A percentile compares a stretch with the other conserved stretches of the same genome.
Evolutionary conservation across 2,113 vertebrate species (phyloP).

Genomic region (Reinhardtius hippoglossoides): DNA sequence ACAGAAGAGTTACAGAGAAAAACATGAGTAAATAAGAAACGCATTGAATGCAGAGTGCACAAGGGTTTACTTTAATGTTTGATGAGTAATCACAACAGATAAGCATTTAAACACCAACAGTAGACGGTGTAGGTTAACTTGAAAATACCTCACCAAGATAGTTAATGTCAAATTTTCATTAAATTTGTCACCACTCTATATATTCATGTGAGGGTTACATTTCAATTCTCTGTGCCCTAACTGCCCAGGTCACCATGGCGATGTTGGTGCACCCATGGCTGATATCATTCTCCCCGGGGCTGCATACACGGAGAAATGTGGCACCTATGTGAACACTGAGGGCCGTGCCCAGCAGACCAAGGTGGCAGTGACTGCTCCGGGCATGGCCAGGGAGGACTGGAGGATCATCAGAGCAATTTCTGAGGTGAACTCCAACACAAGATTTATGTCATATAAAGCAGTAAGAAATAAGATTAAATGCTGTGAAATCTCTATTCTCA

Average conservation of each 20-base stretch:
- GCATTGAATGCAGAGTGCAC: background rate
- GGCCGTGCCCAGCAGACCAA: slow-evolving; percentile 92
- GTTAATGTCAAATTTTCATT: background rate
- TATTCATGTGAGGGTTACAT: background rate
- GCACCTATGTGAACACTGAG: slow-evolving; percentile 94
- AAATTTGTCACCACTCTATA: background rate
- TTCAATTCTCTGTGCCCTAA: slow-evolving; percentile 23
- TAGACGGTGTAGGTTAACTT: background rate
- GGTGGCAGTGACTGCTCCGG: slow-evolving; percentile 90
- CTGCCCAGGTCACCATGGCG: slow-evolving; percentile 91
- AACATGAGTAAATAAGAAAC: background rate
- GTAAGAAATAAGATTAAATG: slow-evolving; percentile 18
- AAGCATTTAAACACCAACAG: background rate
- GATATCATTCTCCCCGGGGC: slow-evolving; percentile 93
- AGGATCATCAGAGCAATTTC: slow-evolving; percentile 92
- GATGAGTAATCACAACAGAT: background rate
- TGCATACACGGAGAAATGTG: slow-evolving; percentile 93
- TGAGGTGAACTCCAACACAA: slow-evolving; percentile 81
- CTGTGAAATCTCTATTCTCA: background rate
- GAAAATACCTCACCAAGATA: background rate
- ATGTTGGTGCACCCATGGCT: slow-evolving; percentile 92
- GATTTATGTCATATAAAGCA: background rate
- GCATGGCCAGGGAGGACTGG: slow-evolving; percentile 96
- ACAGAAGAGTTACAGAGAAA: background rate
- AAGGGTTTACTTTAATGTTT: background rate